Evolutionary conservation across 2,113 vertebrate species (phyloP), one percentile per base, ranked within the genome.

Genomic region (Takifugu bimaculatus): DNA sequence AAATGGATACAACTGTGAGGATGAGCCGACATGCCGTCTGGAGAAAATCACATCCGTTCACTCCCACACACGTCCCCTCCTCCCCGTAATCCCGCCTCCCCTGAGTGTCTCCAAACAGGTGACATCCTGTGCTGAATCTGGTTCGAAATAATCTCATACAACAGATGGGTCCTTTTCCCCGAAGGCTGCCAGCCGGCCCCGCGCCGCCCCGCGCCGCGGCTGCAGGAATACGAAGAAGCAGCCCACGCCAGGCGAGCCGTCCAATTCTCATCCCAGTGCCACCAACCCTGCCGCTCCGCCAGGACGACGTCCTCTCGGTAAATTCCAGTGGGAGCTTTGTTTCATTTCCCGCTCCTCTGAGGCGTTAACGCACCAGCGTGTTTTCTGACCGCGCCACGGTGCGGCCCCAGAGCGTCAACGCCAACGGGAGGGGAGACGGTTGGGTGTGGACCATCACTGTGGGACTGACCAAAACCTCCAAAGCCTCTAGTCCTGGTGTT

Each of bases 111-210:
- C 75, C 68, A 60, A 86, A 84, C 82, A 87, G 82, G 87, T 89
- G 84, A 84, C 82, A 78, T 86, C 79, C 84, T 81, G 85, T 75
- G 72, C 72, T 48, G 69, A 74, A 74, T 73, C 70, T 78, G 68
- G 77, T 85, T 60, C 79, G 65, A 80, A 86, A 84, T 85, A 84
- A 88, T 89, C 86, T 83, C 71, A 61, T 68, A 75, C 75, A 85
- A 87, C 88, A 88, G 88, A 89, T 89, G 86, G 88, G 79, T 84
- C 66, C 60, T 68, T 78, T 79, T 63, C 75, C 67, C n/a, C 26
- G 35, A 52, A 39, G 78, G 67, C 68, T 83, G 84, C 79, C 78
- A 80, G 83, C 84, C 78, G 57, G 77, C 50, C 59, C 78, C 57
- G 29, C 80, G 65, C 73, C 5, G 68, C 80, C 57, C 78, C 57